These are phyloP conservation scores for Helicorthomorpha holstii DNA, from an alignment of 1,140 invertebrate species.

Conservation along the genomic window DNA sequence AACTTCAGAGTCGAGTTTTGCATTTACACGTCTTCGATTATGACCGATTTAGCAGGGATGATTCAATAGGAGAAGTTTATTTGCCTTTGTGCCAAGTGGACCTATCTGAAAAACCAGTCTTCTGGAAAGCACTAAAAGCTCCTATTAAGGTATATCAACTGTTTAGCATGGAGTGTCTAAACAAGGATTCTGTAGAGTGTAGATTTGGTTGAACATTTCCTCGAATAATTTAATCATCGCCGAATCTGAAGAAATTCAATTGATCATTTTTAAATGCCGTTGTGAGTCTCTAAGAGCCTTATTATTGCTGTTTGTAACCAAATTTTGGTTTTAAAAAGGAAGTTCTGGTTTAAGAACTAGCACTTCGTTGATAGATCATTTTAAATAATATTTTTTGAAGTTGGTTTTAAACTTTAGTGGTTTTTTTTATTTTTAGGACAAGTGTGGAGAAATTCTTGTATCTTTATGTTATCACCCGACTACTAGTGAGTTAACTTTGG, in stretches of 20 bases:
- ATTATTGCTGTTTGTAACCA: no score
- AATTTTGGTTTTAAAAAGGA: no score
- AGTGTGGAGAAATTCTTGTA: constrained; percentile 76
- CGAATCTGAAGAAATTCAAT: background rate
- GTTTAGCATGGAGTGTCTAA: no score
- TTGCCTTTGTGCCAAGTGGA: constrained; percentile 81
- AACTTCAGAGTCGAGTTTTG: constrained; percentile 73
- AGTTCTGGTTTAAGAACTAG: no score
- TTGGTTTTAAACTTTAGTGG: no score
- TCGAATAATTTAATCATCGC: background rate
- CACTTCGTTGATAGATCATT: no score
- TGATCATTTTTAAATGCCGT: constrained; percentile 1
- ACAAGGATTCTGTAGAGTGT: background rate
- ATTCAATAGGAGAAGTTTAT: constrained; percentile 92
- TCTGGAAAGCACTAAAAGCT: constrained; percentile 82
- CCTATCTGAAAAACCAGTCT: constrained; percentile 72
- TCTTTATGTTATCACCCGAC: constrained; percentile 75
- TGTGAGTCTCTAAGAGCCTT: no score
- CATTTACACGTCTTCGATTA: constrained; percentile 92
- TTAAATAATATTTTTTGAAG: no score
- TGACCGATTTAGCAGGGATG: constrained; percentile 83
- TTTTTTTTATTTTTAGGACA: constrained; percentile 22
- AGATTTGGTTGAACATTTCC: background rate
- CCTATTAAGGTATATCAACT: constrained; percentile 53
- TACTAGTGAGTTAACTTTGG: constrained; percentile 68